phyloP scores from a whole-genome alignment of 2,113 vertebrate species.

The Chloropsis cyanopogon region DNA sequence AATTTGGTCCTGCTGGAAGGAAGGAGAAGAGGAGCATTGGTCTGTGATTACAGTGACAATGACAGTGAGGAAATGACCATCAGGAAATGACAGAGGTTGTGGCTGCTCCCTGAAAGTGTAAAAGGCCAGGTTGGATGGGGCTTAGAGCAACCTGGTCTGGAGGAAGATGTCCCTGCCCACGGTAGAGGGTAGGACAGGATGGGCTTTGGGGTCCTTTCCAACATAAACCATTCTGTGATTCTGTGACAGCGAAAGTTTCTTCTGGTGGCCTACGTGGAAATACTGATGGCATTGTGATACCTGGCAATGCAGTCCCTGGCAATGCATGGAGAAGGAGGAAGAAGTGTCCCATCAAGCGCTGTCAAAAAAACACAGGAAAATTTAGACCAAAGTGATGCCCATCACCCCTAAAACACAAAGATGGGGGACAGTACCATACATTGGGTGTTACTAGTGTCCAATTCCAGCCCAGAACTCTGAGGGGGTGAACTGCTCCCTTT shows the following conservation, averaged over 20 bases:
- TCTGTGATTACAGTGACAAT: background rate
- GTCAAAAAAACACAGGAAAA: background rate
- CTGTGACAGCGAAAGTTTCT: background rate
- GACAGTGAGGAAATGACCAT: rapidly evolving
- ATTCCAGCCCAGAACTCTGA: rapidly evolving
- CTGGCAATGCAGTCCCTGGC: background rate
- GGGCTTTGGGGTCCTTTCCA: background rate
- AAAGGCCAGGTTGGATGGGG: background rate
- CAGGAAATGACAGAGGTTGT: background rate
- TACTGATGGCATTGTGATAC: background rate
- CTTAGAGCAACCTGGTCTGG: background rate
- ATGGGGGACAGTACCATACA: rapidly evolving
- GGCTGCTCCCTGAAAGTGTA: background rate
- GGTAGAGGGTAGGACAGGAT: background rate
- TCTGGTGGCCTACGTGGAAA: background rate
- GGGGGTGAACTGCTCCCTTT: background rate
- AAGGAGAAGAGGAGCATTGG: background rate
- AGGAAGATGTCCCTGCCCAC: background rate
- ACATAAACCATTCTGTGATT: background rate
- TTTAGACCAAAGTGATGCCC: background rate
- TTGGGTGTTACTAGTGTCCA: rapidly evolving
- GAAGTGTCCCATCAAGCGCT: background rate
- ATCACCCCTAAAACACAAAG: background rate
- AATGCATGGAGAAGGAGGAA: background rate
- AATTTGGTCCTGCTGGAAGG: background rate